A percentile compares a stretch with the other conserved stretches of the same genome.
phyloP scores from a whole-genome alignment of 2,113 vertebrate genomes.

The Crotalus horridus region DNA sequence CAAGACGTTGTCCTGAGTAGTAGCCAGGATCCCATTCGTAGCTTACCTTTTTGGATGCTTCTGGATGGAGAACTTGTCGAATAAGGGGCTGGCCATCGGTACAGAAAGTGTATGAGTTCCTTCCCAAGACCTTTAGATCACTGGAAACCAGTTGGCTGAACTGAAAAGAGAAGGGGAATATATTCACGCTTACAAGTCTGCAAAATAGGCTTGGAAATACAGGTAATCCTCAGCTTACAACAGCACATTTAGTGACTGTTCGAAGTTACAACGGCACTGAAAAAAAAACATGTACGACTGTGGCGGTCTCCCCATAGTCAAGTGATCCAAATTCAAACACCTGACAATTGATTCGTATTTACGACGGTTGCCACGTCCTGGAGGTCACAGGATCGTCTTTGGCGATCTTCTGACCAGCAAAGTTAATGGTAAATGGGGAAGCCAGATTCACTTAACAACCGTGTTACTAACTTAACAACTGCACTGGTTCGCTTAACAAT shows the following conservation, averaged over 20 bases:
- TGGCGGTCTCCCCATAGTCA: too few relatives aligned
- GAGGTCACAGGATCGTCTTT: too few relatives aligned
- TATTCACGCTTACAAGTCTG: neutral
- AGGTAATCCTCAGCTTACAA: neutral
- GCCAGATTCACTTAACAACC: too few relatives aligned
- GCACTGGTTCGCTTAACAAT: neutral
- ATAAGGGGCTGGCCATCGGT: constrained; percentile 86
- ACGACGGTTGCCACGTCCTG: too few relatives aligned
- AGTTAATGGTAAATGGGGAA: too few relatives aligned
- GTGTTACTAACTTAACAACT: too few relatives aligned
- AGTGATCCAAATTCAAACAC: too few relatives aligned
- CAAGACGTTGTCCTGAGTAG: neutral
- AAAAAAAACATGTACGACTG: neutral
- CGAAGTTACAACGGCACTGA: neutral
- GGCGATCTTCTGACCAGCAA: too few relatives aligned
- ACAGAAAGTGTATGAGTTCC: constrained; percentile 84
- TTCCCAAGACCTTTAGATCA: constrained; percentile 85
- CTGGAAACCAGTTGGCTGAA: constrained; percentile 86
- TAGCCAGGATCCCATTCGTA: neutral
- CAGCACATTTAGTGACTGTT: neutral
- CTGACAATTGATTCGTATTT: too few relatives aligned
- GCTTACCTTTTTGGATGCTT: constrained; percentile 92
- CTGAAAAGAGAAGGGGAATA: constrained; percentile 59
- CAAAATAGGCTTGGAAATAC: neutral
- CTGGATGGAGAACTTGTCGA: constrained; percentile 90